Percentiles rank a stretch among this genome's conserved stretches.
phyloP scores from a whole-genome alignment of 2,797 vertebrate genomes.

The Thunnus albacares region DNA sequence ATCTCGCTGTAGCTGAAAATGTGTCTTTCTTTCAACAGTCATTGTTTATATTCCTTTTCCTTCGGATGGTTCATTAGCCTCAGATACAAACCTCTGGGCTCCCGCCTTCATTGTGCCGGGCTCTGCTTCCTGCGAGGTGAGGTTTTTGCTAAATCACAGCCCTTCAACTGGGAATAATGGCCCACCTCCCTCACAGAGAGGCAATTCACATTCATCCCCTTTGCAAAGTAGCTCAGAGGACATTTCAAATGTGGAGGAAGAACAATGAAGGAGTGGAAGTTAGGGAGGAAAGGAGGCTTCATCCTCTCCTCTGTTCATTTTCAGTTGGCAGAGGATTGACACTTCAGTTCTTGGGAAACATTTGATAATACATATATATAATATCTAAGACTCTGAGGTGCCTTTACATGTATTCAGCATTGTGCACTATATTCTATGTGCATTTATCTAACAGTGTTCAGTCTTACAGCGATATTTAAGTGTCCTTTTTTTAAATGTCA shows the following conservation, averaged over 20 bases:
- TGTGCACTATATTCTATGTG: conserved; percentile 15
- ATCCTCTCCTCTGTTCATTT: conserved; percentile 21
- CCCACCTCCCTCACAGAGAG: conserved; percentile 16
- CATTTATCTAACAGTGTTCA: conserved; percentile 8
- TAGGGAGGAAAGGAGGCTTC: conserved; percentile 1
- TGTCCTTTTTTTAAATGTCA: conserved; percentile 18
- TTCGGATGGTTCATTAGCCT: conserved; percentile 48
- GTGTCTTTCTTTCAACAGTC: background rate
- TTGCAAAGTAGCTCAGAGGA: conserved; percentile 39
- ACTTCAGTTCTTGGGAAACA: conserved; percentile 19
- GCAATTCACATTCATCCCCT: conserved; percentile 36
- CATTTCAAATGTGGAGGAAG: conserved; percentile 23
- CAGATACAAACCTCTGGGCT: conserved; percentile 16
- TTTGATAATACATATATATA: conserved; percentile 21
- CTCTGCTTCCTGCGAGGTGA: conserved; percentile 14
- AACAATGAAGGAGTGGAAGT: conserved; percentile 8
- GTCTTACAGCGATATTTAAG: conserved; percentile 22
- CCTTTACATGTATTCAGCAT: conserved; percentile 5
- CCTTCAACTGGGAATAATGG: conserved; percentile 31
- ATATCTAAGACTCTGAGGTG: background rate
- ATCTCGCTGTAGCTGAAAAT: conserved; percentile 4
- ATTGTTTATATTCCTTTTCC: conserved; percentile 34
- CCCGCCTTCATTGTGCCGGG: conserved; percentile 8
- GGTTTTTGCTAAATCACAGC: conserved; percentile 33
- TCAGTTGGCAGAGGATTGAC: conserved; percentile 33